Percentiles rank a stretch among this genome's conserved stretches.
phyloP scores from a whole-genome alignment of 2,888 invertebrate genomes.

The Netelia melanura region DNA sequence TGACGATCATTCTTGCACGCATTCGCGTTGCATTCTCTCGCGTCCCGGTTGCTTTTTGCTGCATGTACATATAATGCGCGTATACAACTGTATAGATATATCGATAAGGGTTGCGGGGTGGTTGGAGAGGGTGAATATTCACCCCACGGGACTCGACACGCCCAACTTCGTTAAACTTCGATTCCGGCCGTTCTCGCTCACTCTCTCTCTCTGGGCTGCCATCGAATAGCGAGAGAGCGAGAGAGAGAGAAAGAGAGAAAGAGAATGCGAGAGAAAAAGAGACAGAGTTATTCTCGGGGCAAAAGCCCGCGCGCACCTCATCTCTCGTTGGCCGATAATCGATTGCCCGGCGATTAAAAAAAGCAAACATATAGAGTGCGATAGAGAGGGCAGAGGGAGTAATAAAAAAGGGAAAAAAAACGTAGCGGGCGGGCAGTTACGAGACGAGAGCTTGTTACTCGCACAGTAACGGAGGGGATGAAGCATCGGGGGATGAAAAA shows the following conservation, averaged over 20 bases:
- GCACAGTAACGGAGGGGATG: slow-evolving; percentile 46
- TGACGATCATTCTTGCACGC: slow-evolving; percentile 57
- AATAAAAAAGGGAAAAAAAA: slow-evolving; percentile 39
- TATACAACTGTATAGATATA: background rate
- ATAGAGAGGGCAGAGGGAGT: slow-evolving; percentile 38
- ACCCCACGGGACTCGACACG: slow-evolving; percentile 71
- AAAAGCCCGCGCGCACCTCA: slow-evolving; percentile 62
- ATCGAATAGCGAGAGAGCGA: slow-evolving; percentile 24
- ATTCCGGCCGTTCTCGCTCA: slow-evolving; percentile 78
- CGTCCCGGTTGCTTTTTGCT: slow-evolving; percentile 36
- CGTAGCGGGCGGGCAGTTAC: slow-evolving; percentile 55
- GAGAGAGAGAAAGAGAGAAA: slow-evolving; percentile 15
- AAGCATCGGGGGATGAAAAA: slow-evolving; percentile 55
- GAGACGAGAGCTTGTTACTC: slow-evolving; percentile 68
- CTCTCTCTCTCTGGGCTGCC: slow-evolving; percentile 35
- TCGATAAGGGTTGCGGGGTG: slow-evolving; percentile 31
- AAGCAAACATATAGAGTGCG: slow-evolving; percentile 74
- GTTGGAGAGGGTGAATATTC: slow-evolving; percentile 57
- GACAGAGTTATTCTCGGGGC: slow-evolving; percentile 22
- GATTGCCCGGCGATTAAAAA: slow-evolving; percentile 79
- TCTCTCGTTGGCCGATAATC: slow-evolving; percentile 79
- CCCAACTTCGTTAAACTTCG: slow-evolving; percentile 82
- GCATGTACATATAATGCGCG: background rate
- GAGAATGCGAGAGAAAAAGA: slow-evolving; percentile 13
- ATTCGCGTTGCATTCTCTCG: slow-evolving; percentile 55